Base-by-base conservation (phyloP, 2,113 vertebrate genomes). In the Picathartes gymnocephalus region DNA sequence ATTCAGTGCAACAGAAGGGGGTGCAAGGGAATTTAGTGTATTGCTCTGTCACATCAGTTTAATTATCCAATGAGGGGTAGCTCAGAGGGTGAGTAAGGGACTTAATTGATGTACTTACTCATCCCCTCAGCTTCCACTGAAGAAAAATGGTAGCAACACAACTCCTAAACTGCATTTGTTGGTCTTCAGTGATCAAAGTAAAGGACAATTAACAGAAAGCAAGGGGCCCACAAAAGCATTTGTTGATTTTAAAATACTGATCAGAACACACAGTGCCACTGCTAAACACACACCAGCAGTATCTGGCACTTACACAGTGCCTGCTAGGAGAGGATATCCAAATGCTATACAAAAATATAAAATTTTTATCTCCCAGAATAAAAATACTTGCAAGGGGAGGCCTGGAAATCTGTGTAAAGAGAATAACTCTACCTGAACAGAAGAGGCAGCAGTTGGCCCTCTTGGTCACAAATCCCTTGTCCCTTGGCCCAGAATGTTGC, bases 31-130 rank as follows among this genome's bases (percentile, higher is more conserved):
- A 96, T 94, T 95, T 48, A 80, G 76, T 56, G 57, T 40, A 42
- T 68, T 86, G 76, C 60, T 94, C 61, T 76, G 70, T 71, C 83
- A 96, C 80, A 95, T 92, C 50, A 78, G 84, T 95, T 94, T 95
- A 94, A 96, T 88, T 94, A 96, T 86, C 86, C 92, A 95, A 80
- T 89, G 92, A 94, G 79, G 79, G 90, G 87, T 60, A 94, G 83
- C 91, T 93, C 88, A 84, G 86, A 95, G 71, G 88, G 86, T 88
- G 74, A 90, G 72, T 61, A 93, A 86, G 86, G 51, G 66, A 87
- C 81, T 93, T 90, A 79, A 92, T 90, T 96, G 94, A 86, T 58
- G 58, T 80, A 97, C 69, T 82, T 91, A 95, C 69, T 90, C 74
- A 94, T 80, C 40, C 61, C 72, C 44, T 88, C 17, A 22, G 84